Percentiles rank a stretch among this genome's conserved stretches.
Evolutionary conservation across 2,888 invertebrate species (phyloP).

Genomic region (Hoplodrina ambigua): DNA sequence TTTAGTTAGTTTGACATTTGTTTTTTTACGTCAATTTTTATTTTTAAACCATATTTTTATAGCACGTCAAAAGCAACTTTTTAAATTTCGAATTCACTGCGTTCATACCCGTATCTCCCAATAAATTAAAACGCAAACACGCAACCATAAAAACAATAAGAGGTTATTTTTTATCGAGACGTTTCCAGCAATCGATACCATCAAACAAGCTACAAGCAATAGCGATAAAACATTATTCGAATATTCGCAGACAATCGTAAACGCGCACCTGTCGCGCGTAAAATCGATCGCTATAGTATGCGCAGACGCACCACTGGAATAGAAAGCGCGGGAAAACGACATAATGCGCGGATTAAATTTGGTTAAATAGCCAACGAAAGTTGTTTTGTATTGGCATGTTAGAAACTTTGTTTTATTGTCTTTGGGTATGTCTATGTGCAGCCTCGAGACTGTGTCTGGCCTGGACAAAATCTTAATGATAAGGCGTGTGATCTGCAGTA

Average conservation of each 20-base stretch:
- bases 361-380: slow-evolving; percentile 72
- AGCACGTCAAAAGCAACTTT: background rate
- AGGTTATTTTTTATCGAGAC: slow-evolving; percentile 13
- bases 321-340: slow-evolving; percentile 74
- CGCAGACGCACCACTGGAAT: slow-evolving; percentile 65
- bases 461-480: background rate
- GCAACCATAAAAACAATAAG: slow-evolving; percentile 19
- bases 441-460: background rate
- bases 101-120: background rate
- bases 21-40: background rate
- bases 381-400: slow-evolving; percentile 61
- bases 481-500: too few relatives aligned
- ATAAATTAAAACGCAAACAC: slow-evolving; percentile 17
- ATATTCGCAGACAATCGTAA: slow-evolving; percentile 33
- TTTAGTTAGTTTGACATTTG: slow-evolving; percentile 5
- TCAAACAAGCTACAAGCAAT: slow-evolving; percentile 23
- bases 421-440: slow-evolving; percentile 32
- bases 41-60: too few relatives aligned
- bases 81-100: background rate
- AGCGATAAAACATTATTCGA: slow-evolving; percentile 45
- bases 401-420: slow-evolving; percentile 60
- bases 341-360: slow-evolving; percentile 71
- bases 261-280: slow-evolving; percentile 44
- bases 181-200: slow-evolving; percentile 52
- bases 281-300: slow-evolving; percentile 59